Evolutionary conservation across 37 sponge, comb jelly and placozoan genomes (phyloP), one percentile per base, ranked within the genome.

Genomic region (Crambe crambe): DNA sequence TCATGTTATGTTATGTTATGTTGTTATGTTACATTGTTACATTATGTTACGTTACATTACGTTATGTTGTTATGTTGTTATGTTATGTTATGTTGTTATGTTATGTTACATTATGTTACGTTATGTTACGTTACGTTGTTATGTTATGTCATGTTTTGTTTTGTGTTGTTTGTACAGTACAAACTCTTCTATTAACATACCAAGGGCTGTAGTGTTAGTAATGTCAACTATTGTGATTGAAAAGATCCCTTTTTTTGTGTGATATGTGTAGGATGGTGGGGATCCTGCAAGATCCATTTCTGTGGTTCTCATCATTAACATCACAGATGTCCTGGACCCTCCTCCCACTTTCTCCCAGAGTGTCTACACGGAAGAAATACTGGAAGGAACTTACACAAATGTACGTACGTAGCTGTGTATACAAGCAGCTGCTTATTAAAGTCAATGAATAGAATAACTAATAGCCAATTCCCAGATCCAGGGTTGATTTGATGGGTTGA

Each of bases 281-380:
- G 12, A 15, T 12, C 51, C 51, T 12, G 10, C 51, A 15, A 6
- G 12, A 47, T 15, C 51, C 12, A 12, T 12, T 47, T 6, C 6
- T 47, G 51, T 47, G 10, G 12, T 12, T 15, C 51, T 47, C 6
- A 82, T 38, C 23, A 72, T 82, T 0, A 73, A 59, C 31, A 54
- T 82, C 0, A 2, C 29, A n/a, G 70, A 74, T 34, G 23, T 10
- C 25, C 32, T 44, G 34, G 84, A 83, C 47, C 23, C 54, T 32
- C 27, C 70, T 29, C 84, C 84, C 21, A 66, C 38, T 4, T 83
- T 83, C 30, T 42, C 66, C 27, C 68, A 83, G 29, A 41, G 37
- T 17, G 10, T 54, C 30, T 83, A 75, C 35, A 29, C 66, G 42
- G 76, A 34, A 35, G 65, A 74, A 10, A 60, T 83, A 40, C 22